phyloP scores from a whole-genome alignment of 2,797 vertebrate genomes.

The Hydrocynus forskahlii region DNA sequence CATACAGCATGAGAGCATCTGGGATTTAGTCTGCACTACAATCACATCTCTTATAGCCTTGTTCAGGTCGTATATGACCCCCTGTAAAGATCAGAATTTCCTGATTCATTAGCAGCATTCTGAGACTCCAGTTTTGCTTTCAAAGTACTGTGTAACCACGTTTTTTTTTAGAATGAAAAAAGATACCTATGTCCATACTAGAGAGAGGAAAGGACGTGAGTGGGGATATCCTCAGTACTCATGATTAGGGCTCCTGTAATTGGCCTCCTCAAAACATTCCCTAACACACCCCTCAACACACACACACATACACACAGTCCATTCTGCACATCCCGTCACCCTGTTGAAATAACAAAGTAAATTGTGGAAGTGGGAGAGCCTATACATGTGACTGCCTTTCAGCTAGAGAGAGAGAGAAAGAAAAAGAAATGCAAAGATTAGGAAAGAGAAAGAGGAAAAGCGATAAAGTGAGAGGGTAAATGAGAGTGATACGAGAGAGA shows the following conservation, averaged over 20 bases:
- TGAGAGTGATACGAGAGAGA: conserved; percentile 1
- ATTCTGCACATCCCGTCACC: conserved; percentile 3
- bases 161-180: too few species aligned
- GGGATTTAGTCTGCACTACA: too few species aligned
- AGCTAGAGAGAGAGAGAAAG: background rate
- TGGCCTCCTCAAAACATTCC: conserved; percentile 33
- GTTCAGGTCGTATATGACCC: too few species aligned
- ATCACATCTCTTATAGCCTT: too few species aligned
- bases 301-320: background rate
- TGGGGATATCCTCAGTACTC: background rate
- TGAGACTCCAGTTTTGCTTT: too few species aligned
- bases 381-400: conserved; percentile 31
- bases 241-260: conserved; percentile 29
- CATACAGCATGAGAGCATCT: too few species aligned
- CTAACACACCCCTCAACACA: background rate
- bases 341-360: conserved; percentile 41
- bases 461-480: conserved; percentile 21
- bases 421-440: background rate
- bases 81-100: too few species aligned
- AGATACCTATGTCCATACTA: too few species aligned
- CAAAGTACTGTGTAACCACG: too few species aligned
- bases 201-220: background rate
- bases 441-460: conserved; percentile 34
- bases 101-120: too few species aligned
- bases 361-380: conserved; percentile 10